Evolutionary conservation across 1,140 invertebrate species (phyloP).

Genomic region (Drosophila kohkoa): DNA sequence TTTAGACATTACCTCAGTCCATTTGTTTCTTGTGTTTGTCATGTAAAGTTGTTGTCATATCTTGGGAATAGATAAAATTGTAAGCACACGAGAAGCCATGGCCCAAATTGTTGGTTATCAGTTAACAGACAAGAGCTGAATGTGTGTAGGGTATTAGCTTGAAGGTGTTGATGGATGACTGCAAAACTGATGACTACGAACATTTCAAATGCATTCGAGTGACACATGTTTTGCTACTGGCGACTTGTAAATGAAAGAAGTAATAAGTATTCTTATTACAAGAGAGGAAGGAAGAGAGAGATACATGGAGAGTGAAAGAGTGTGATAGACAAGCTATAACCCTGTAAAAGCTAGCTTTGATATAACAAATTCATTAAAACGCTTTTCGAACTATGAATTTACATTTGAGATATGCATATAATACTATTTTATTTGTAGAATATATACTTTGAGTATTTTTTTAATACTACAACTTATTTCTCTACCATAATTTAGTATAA

Average conservation of each 20-base stretch:
- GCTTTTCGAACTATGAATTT: too few species aligned
- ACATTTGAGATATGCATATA: too few species aligned
- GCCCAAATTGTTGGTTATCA: constrained; percentile 69
- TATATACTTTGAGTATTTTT: too few species aligned
- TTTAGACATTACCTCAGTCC: constrained; percentile 28
- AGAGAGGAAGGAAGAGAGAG: too few species aligned
- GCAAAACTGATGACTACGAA: constrained; percentile 12
- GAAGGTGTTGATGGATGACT: constrained; percentile 17
- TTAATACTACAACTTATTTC: too few species aligned
- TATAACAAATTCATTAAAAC: too few species aligned
- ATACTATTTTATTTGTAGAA: too few species aligned
- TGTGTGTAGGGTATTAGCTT: constrained; percentile 32
- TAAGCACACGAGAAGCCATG: constrained; percentile 48
- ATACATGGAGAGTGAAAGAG: not conserved
- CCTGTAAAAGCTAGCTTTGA: too few species aligned
- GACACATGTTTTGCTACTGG: constrained; percentile 17
- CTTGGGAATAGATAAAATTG: constrained; percentile 66
- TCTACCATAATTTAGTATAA: too few species aligned
- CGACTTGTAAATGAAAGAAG: constrained; percentile 21
- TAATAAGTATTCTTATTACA: too few species aligned
- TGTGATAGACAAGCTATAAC: not conserved
- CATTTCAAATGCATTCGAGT: constrained; percentile 33
- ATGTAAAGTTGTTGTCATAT: constrained; percentile 58
- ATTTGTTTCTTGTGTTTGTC: constrained; percentile 35
- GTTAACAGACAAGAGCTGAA: constrained; percentile 18